A percentile compares a stretch with the other conserved stretches of the same genome.
Conservation (phyloP, 2,113 vertebrate species). For the Jacana jacana region DNA sequence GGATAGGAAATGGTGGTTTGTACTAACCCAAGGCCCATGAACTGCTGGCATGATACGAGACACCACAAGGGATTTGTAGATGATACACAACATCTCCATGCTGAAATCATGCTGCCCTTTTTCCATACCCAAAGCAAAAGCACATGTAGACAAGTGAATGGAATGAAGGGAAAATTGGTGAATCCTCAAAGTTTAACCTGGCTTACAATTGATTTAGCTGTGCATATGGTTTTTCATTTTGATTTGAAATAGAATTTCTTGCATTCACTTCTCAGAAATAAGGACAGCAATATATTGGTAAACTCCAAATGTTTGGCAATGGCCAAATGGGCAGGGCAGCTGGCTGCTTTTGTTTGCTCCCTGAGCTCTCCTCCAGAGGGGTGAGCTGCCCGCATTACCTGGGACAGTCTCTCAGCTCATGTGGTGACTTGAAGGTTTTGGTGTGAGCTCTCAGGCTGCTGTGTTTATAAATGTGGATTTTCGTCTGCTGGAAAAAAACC, state of each 20-base stretch:
- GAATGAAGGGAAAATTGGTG: background rate
- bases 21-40: background rate
- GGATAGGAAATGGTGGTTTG: background rate
- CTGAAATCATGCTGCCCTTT: background rate
- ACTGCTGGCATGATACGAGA: background rate
- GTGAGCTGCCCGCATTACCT: background rate
- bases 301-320: background rate
- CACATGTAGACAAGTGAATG: background rate
- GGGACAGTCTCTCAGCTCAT: background rate
- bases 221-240: background rate
- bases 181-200: background rate
- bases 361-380: background rate
- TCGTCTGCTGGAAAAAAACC: background rate
- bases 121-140: background rate
- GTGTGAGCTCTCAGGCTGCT: background rate
- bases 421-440: background rate
- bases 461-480: background rate
- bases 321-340: background rate
- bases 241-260: background rate
- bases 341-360: background rate
- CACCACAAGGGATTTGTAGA: background rate
- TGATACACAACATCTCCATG: background rate
- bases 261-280: background rate
- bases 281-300: background rate
- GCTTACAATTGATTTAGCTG: background rate